A percentile compares a stretch with the other conserved stretches of the same genome.
These are phyloP conservation scores for Syrista parreyssii DNA, from an alignment of 2,888 invertebrate species.

Conservation along the genomic window DNA sequence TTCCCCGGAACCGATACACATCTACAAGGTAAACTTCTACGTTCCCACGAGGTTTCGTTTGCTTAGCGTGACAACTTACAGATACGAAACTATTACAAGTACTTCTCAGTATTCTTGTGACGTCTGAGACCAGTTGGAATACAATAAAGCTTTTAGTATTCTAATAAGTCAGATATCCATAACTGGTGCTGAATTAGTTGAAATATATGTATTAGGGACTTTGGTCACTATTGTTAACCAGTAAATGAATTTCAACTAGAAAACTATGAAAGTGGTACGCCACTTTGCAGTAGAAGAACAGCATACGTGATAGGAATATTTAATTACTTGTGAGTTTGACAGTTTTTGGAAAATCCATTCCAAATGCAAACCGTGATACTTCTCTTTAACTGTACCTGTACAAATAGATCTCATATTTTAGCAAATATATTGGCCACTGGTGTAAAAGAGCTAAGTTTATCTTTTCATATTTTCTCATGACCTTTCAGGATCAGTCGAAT, in stretches of 20 bases:
- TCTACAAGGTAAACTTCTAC: slow-evolving; percentile 43
- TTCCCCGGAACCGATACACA: slow-evolving; percentile 69
- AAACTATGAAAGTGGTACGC: background rate
- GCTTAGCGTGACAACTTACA: background rate
- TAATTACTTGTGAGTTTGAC: background rate
- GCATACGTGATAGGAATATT: background rate
- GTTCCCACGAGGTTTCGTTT: background rate
- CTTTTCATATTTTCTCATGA: background rate
- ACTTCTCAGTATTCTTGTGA: background rate
- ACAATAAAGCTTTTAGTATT: background rate
- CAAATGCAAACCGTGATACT: background rate
- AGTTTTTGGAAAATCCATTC: background rate
- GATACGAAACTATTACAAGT: background rate
- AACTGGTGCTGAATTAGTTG: background rate
- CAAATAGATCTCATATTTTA: background rate
- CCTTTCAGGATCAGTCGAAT: slow-evolving; percentile 42
- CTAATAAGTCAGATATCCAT: background rate
- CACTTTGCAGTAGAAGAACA: background rate
- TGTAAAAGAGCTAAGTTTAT: background rate
- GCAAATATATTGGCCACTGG: background rate
- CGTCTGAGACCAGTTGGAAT: background rate
- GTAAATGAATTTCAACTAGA: background rate
- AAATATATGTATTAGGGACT: background rate
- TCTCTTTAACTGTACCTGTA: background rate
- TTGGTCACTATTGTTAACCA: background rate